phyloP scores from a whole-genome alignment of 2,113 vertebrate genomes.

The Butastur rufipennis region DNA sequence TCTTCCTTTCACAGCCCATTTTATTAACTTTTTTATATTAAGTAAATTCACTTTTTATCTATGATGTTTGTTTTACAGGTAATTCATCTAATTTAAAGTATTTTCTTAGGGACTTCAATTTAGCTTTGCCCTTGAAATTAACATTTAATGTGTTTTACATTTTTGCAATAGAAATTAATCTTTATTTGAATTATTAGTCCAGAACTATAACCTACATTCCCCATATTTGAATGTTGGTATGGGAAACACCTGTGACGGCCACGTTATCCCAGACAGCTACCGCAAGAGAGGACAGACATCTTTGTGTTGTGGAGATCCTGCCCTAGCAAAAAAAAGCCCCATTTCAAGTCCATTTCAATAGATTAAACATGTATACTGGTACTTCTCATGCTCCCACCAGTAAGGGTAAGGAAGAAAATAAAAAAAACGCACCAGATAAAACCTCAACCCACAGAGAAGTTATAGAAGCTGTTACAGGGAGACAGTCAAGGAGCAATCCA shows the following conservation, averaged over 20 bases:
- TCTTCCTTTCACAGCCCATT: constrained; percentile 9
- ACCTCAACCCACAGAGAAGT: background rate
- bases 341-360: background rate
- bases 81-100: constrained; percentile 59
- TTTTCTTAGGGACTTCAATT: constrained; percentile 55
- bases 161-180: constrained; percentile 58
- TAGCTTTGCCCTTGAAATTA: constrained; percentile 63
- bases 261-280: background rate
- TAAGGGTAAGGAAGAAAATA: background rate
- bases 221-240: background rate
- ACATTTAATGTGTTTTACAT: constrained; percentile 44
- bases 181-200: constrained; percentile 50
- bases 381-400: background rate
- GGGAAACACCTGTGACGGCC: background rate
- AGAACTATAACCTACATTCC: constrained; percentile 3
- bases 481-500: background rate
- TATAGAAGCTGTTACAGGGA: background rate
- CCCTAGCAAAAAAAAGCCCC: background rate
- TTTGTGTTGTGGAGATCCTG: background rate
- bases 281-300: background rate
- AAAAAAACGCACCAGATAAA: background rate
- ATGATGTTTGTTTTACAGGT: constrained; percentile 59
- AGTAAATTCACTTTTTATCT: constrained; percentile 61
- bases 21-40: constrained; percentile 56
- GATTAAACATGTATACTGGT: background rate